Evolutionary conservation across 2,888 invertebrate genomes (phyloP).

Genomic region (Ashinkailepas kermadecensis): DNA sequence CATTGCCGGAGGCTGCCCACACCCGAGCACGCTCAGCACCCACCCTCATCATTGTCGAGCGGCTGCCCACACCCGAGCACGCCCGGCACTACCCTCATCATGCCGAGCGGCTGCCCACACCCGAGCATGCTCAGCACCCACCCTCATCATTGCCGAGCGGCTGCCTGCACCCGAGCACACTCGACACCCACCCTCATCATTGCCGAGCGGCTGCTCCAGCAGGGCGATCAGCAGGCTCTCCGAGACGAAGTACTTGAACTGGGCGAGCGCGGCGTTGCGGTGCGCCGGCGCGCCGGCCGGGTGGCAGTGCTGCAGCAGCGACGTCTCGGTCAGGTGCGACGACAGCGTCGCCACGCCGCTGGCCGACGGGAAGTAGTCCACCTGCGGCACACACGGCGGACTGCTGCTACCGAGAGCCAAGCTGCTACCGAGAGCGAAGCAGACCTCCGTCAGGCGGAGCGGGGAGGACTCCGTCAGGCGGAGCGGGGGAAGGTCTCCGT

Average conservation of each 20-base stretch:
- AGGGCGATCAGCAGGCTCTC: slow-evolving; percentile 82
- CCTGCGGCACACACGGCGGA: slow-evolving; percentile 44
- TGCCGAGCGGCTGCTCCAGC: slow-evolving; percentile 86
- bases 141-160: too few species aligned
- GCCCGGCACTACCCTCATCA: too few species aligned
- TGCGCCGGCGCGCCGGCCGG: slow-evolving; percentile 46
- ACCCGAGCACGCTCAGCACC: too few species aligned
- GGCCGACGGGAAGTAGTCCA: slow-evolving; percentile 74
- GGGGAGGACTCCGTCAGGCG: too few species aligned
- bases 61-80: too few species aligned
- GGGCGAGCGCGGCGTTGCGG: slow-evolving; percentile 40
- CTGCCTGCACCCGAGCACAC: not conserved
- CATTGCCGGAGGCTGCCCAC: too few species aligned
- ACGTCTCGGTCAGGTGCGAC: slow-evolving; percentile 79
- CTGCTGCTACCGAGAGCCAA: too few species aligned
- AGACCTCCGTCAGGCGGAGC: too few species aligned
- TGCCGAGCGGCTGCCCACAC: not conserved
- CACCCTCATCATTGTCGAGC: too few species aligned
- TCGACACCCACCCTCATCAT: slow-evolving; percentile 52
- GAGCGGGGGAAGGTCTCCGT: too few species aligned
- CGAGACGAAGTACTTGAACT: slow-evolving; percentile 78
- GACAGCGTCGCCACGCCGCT: slow-evolving; percentile 76
- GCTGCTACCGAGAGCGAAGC: too few species aligned
- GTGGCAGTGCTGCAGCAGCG: slow-evolving; percentile 66
- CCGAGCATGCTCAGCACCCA: too few species aligned